Base-by-base conservation (phyloP, 2,888 invertebrate species). In the Epistrophe eligans region DNA sequence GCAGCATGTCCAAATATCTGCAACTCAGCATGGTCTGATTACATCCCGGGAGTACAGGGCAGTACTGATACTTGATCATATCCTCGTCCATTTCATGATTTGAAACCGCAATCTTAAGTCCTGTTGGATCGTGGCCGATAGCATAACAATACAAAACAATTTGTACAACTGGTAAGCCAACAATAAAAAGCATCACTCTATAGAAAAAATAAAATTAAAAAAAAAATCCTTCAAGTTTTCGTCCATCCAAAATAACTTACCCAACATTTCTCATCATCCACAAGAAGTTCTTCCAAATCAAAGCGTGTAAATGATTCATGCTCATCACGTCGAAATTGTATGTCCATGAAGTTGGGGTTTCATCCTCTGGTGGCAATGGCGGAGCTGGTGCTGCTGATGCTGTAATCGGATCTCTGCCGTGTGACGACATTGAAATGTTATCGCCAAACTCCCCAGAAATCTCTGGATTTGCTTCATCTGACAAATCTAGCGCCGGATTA, bases 391-490 rank as follows among this genome's bases (percentile, higher is more conserved):
- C 89, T 45, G 95, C 94, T 10, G 95, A 94, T n/a, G 82, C 89
- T 11, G 94, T 94, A 55, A 96, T 95, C 0, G 95, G 95, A 71
- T 96, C 95, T 76, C 95, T 94, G 11, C 95, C 95, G 84, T 95
- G 95, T 90, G 96, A 96, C 73, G 95, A 95, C 94, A 97, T 95
- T 5, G 97, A 97, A 4, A 97, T 95, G 90, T 97, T 97, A 92
- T 97, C 97, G 58, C 97, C 97, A 88, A 97, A 97, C 92, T 97
- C 97, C 5, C 97, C 97, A 19, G 97, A 97, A 89, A 97, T 97
- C 92, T 97, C 97, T 0, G 95, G 95, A 79, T 90, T 90, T 91
- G 96, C 95, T 55, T 95, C 95, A 87, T 95, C 95, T 90, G 95
- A 95, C 60, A 95, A 93, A 89, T 96, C 96, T 77, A 95, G 93